Evolutionary conservation across 2,888 invertebrate genomes (phyloP).

Genomic region (Plebejus anna): DNA sequence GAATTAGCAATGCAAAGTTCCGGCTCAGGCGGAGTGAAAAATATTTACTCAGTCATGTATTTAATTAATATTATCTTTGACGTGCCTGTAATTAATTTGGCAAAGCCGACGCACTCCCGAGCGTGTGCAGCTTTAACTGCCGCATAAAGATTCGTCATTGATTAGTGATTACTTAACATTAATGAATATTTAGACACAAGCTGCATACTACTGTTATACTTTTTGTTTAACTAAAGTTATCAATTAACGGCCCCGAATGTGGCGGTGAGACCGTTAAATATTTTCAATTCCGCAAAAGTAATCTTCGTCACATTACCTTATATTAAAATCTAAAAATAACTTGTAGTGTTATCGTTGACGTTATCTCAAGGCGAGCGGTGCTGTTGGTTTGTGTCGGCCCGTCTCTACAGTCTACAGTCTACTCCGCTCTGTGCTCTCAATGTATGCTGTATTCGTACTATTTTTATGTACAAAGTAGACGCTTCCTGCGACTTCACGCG

Average conservation of each 20-base stretch:
- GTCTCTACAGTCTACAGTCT: constrained; percentile 25
- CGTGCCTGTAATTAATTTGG: constrained; percentile 9
- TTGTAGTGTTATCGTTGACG: constrained; percentile 68
- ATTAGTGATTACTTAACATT: not conserved
- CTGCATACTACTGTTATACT: too few relatives aligned
- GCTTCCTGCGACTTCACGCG: not conserved
- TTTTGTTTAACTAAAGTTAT: not conserved
- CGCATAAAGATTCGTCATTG: not conserved
- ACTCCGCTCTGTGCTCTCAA: constrained; percentile 29
- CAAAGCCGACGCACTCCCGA: not conserved
- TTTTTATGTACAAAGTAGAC: not conserved
- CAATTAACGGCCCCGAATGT: not conserved
- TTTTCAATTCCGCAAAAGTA: constrained; percentile 41
- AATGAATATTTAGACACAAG: too few relatives aligned
- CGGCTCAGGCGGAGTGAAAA: constrained; percentile 5
- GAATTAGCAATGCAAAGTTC: constrained; percentile 11
- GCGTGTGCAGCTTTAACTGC: not conserved
- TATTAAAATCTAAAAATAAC: constrained; percentile 72
- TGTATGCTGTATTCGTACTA: not conserved
- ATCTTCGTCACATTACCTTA: constrained; percentile 67
- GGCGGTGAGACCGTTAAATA: constrained; percentile 30
- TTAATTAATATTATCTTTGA: constrained; percentile 20
- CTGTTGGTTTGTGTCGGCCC: constrained; percentile 40
- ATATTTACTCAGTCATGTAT: constrained; percentile 8
- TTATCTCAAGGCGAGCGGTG: constrained; percentile 72